A percentile compares a stretch with the other conserved stretches of the same genome.
Evolutionary conservation across 2,113 vertebrate species (phyloP).

Genomic region (Macquaria australasica): DNA sequence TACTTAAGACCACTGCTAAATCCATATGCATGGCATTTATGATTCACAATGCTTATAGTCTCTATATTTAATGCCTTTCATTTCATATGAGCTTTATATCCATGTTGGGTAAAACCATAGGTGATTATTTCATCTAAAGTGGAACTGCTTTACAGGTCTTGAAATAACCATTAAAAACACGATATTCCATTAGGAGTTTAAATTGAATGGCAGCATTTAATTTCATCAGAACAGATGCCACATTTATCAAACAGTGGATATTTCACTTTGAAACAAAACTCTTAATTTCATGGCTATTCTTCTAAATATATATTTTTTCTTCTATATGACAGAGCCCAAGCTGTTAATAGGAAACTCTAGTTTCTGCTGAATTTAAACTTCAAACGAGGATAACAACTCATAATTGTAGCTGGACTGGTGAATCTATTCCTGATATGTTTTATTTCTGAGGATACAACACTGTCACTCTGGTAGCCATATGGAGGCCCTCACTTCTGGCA

Average conservation of each 20-base stretch:
- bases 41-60: constrained; percentile 25
- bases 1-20: constrained; percentile 40
- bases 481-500: not conserved
- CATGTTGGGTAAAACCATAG: not conserved
- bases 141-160: not conserved
- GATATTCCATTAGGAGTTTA: constrained; percentile 8
- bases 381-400: not conserved
- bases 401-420: not conserved
- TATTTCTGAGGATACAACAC: not conserved
- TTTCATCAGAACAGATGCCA: constrained; percentile 12
- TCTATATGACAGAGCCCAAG: not conserved
- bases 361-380: not conserved
- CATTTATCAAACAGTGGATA: constrained; percentile 13
- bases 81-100: constrained; percentile 8
- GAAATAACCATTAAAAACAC: not conserved
- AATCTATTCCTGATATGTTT: not conserved
- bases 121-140: constrained; percentile 18
- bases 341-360: not conserved
- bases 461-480: not conserved
- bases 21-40: constrained; percentile 28
- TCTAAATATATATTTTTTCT: not conserved
- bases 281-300: constrained; percentile 30
- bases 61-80: constrained; percentile 23
- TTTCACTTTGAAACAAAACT: constrained; percentile 11
- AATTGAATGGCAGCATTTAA: constrained; percentile 11